Evolutionary conservation across 1,140 invertebrate genomes (phyloP), one percentile per base, ranked within the genome.

Genomic region (Zaprionus taronus): DNA sequence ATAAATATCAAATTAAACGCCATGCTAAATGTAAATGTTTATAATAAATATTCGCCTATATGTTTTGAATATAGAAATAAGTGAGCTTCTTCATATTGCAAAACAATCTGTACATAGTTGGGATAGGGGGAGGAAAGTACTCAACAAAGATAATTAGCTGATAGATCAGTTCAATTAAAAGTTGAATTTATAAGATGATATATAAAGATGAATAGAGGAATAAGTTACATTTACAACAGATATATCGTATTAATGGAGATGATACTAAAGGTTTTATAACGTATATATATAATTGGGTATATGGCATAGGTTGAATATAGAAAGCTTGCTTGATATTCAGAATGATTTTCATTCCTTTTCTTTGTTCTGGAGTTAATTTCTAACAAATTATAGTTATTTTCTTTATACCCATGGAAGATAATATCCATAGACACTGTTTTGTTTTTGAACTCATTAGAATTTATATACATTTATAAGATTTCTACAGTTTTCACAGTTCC

Each of bases 1-100:
- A 91, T 82, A 91, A 89, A 91, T 91, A 91, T 77, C 75, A 74
- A 81, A 79, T 81, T 77, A 69, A 83, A 76, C 78, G 78, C 56
- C 74, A 63, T 83, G 84, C 84, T 49, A 17, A 58, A 60, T 71
- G 79, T 81, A 89, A 90, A 70, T 70, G 60, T 67, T 72, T 78
- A 74, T 69, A 57, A 69, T 69, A 53, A 63, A 55, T 47, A 73
- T 74, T 34, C 56, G 5, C 28, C 15, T 22, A 64, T 63, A 62
- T 67, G 53, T 64, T 28, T 71, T 69, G 47, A 4, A 47, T 17
- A 15, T 47, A 9, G 14, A 73, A 69, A 62, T 56, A 55, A 47
- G 60, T 73, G 49, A 47, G 64, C 20, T 38, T 66, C 20, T 38
- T 66, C 36, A 17, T 6, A 44, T 49, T 36, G 44, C 63, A 57